phyloP scores from a whole-genome alignment of 2,113 vertebrate genomes.

The Oncorhynchus kisutch region DNA sequence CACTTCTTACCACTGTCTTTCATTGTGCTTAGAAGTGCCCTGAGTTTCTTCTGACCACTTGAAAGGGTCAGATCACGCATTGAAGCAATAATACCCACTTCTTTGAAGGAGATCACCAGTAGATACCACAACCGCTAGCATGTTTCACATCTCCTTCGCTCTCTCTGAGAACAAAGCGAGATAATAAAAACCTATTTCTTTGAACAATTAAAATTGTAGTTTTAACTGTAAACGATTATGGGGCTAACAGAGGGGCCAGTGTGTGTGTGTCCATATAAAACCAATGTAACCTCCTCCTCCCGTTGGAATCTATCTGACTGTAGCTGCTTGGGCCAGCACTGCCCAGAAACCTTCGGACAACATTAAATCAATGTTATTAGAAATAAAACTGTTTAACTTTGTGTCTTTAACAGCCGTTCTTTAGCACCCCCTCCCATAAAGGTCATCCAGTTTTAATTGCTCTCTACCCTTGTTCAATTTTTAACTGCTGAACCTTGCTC shows the following conservation, averaged over 20 bases:
- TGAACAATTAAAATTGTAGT: not conserved
- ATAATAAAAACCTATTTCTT: not conserved
- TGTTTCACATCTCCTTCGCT: not conserved
- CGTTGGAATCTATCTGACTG: slow-evolving; percentile 2
- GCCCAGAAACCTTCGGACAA: slow-evolving; percentile 6
- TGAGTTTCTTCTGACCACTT: too few relatives aligned
- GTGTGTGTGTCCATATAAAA: not conserved
- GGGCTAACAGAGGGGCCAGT: slow-evolving; percentile 19
- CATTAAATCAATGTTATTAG: slow-evolving; percentile 29
- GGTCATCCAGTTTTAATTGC: slow-evolving; percentile 49
- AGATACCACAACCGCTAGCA: not conserved
- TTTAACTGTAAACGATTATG: not conserved
- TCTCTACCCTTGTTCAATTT: slow-evolving; percentile 24
- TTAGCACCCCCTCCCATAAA: slow-evolving; percentile 34
- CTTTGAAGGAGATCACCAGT: not conserved
- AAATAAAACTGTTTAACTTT: slow-evolving; percentile 30
- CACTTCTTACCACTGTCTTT: too few relatives aligned
- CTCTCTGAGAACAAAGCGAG: slow-evolving; percentile 11
- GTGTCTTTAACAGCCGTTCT: slow-evolving; percentile 25
- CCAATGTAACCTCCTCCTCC: too few relatives aligned
- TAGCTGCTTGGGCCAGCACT: not conserved
- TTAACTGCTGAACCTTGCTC: slow-evolving; percentile 20
- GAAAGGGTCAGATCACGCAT: too few relatives aligned
- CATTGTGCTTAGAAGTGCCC: too few relatives aligned
- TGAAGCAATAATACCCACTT: not conserved